phyloP scores from a whole-genome alignment of 2,113 vertebrate genomes.

The Gorilla gorilla region DNA sequence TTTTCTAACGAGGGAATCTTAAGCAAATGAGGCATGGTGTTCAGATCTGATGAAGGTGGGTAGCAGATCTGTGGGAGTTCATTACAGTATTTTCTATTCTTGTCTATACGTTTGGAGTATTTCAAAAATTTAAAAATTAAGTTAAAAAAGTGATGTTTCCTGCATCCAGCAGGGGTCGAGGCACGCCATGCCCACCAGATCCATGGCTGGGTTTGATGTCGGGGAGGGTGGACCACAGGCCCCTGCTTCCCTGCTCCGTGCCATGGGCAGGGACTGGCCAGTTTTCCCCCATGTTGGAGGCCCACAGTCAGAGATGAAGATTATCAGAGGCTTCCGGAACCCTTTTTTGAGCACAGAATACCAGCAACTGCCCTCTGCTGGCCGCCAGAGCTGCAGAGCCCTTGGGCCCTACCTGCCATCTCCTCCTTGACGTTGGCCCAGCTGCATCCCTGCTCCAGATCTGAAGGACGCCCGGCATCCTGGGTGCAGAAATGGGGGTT shows the following conservation, averaged over 20 bases:
- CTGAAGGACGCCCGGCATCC: not conserved
- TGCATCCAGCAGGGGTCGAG: not conserved
- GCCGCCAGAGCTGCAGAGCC: not conserved
- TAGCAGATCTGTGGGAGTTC: not conserved
- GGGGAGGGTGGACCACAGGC: accelerated
- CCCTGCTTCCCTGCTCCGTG: not conserved
- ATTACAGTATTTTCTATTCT: not conserved
- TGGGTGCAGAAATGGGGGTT: conserved; percentile 89
- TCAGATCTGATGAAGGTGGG: not conserved
- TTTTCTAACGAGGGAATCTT: not conserved
- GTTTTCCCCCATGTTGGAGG: not conserved
- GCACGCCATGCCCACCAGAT: not conserved
- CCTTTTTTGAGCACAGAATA: not conserved
- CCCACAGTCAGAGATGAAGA: not conserved
- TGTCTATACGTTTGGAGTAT: not conserved
- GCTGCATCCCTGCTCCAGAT: conserved; percentile 85
- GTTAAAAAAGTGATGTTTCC: not conserved
- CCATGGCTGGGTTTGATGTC: not conserved
- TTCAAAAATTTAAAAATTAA: not conserved
- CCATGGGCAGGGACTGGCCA: not conserved
- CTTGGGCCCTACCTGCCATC: conserved; percentile 88
- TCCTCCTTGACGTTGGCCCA: conserved; percentile 89
- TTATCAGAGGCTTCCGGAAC: not conserved
- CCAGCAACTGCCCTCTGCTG: not conserved
- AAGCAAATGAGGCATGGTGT: not conserved